phyloP scores from a whole-genome alignment of 2,797 vertebrate species.

The Parauchenoglanis ngamensis region DNA sequence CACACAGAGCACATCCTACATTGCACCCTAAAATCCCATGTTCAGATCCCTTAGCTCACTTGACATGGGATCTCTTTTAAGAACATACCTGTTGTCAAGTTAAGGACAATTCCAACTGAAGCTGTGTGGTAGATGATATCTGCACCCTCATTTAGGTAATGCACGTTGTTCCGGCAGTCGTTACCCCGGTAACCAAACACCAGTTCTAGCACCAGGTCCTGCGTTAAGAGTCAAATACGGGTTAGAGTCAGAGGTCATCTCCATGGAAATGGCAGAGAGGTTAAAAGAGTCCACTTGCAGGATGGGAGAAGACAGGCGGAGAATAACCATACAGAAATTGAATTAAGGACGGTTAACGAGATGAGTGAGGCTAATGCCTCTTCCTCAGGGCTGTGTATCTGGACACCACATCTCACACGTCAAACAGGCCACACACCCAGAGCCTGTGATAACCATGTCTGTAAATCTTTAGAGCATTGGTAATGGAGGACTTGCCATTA shows the following conservation, averaged over 20 bases:
- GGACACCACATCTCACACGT: conserved; percentile 25
- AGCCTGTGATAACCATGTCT: background rate
- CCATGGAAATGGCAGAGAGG: conserved; percentile 64
- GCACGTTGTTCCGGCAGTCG: conserved; percentile 98
- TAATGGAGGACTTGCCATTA: background rate
- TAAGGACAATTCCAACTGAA: conserved; percentile 91
- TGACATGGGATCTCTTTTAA: background rate
- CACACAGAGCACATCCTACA: conserved; percentile 44
- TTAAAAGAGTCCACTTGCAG: conserved; percentile 42
- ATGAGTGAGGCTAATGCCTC: conserved; percentile 38
- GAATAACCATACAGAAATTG: conserved; percentile 36
- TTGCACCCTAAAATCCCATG: background rate
- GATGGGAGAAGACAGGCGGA: conserved; percentile 41
- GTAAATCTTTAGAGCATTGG: background rate
- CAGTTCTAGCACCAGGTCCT: conserved; percentile 95
- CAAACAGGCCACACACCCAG: conserved; percentile 25
- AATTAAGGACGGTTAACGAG: conserved; percentile 50
- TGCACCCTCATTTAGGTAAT: conserved; percentile 96
- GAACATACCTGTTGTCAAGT: conserved; percentile 88
- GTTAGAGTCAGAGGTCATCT: conserved; percentile 63
- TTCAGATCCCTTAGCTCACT: background rate
- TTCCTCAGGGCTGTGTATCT: conserved; percentile 22
- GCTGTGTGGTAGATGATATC: conserved; percentile 98
- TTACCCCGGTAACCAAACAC: conserved; percentile 97
- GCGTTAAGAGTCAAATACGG: conserved; percentile 51